phyloP scores from a whole-genome alignment of 2,888 invertebrate genomes.

The Meliscaeva auricollis region DNA sequence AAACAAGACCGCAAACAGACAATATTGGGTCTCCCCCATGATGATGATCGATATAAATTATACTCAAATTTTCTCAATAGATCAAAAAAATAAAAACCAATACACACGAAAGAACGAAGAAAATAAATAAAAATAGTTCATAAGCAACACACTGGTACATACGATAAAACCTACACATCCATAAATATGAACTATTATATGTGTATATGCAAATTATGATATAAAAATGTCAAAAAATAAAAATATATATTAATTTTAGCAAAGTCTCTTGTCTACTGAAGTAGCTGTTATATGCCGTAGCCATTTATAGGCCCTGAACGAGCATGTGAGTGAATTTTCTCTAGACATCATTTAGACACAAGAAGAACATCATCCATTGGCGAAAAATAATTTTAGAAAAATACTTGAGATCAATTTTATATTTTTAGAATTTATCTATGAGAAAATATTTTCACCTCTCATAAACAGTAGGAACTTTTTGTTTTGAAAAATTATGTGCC shows the following conservation, averaged over 20 bases:
- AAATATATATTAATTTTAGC: not conserved
- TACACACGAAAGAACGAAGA: not conserved
- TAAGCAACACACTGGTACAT: not conserved
- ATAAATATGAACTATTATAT: too few species aligned
- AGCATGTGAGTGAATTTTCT: not conserved
- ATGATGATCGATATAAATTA: conserved; percentile 47
- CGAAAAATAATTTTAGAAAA: not conserved
- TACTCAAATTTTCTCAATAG: too few species aligned
- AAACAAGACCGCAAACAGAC: conserved; percentile 7
- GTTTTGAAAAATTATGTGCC: not conserved
- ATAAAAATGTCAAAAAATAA: not conserved
- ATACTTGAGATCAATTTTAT: not conserved
- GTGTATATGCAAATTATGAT: not conserved
- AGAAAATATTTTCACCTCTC: not conserved
- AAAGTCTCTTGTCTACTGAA: not conserved
- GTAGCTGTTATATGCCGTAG: not conserved
- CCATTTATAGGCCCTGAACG: conserved; percentile 33
- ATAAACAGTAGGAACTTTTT: not conserved
- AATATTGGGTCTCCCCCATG: conserved; percentile 68
- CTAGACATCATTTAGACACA: conserved; percentile 38
- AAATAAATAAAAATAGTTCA: conserved; percentile 2
- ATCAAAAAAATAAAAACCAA: too few species aligned
- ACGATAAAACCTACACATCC: too few species aligned
- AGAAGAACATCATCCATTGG: conserved; percentile 3
- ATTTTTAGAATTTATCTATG: conserved; percentile 9